Percentiles rank a stretch among this genome's conserved stretches.
Evolutionary conservation across 2,797 vertebrate species (phyloP).

Genomic region (Heliangelus exortis): DNA sequence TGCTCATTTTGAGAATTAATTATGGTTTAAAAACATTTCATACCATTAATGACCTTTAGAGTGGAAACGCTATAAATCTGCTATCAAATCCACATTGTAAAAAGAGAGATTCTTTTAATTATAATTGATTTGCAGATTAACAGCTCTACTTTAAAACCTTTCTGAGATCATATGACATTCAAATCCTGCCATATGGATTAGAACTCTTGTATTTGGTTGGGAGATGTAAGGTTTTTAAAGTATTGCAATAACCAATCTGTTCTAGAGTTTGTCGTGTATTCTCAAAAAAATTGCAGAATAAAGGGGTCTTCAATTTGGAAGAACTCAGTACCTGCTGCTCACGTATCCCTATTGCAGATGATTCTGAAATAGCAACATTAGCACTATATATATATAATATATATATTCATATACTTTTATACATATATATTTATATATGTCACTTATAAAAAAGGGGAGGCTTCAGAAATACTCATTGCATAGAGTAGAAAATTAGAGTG

Average conservation of each 20-base stretch:
- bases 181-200: background rate
- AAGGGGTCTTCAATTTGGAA: background rate
- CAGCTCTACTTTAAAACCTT: background rate
- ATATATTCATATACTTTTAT: too few relatives aligned
- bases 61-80: background rate
- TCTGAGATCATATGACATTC: background rate
- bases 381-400: background rate
- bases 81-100: background rate
- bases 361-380: background rate
- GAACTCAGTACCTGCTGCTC: background rate
- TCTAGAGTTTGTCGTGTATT: background rate
- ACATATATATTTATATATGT: background rate
- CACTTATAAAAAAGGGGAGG: background rate
- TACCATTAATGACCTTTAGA: background rate
- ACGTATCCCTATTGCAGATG: background rate
- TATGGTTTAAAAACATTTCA: background rate
- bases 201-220: background rate
- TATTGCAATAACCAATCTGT: background rate
- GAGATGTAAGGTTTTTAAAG: background rate
- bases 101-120: background rate
- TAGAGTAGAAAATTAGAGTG: background rate
- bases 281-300: background rate
- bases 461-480: background rate
- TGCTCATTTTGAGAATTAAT: background rate
- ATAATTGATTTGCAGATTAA: background rate